Evolutionary conservation across 2,113 vertebrate species (phyloP).

Genomic region (Periophthalmus modestus): DNA sequence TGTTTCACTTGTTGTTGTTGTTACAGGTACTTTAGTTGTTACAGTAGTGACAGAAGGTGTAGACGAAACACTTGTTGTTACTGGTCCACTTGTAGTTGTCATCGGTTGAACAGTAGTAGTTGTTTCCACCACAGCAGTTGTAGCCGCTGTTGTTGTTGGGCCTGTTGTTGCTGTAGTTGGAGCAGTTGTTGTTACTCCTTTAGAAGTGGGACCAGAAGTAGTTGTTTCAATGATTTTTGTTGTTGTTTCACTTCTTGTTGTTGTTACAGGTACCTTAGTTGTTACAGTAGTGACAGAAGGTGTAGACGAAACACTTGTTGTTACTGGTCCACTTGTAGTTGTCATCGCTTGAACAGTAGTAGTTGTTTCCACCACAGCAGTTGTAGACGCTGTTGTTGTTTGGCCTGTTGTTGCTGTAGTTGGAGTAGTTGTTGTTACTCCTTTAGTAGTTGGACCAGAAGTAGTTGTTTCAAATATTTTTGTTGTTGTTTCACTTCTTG

Average conservation of each 20-base stretch:
- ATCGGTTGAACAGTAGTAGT: background rate
- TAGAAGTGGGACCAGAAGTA: background rate
- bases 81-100: background rate
- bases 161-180: background rate
- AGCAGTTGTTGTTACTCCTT: background rate
- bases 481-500: too few relatives aligned
- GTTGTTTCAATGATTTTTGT: background rate
- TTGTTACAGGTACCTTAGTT: background rate
- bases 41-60: background rate
- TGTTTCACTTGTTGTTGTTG: background rate
- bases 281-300: background rate
- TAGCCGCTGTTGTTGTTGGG: conserved; percentile 18
- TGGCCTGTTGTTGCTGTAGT: background rate
- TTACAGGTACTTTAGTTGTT: background rate
- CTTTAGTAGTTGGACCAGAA: too few relatives aligned
- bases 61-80: background rate
- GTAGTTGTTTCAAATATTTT: too few relatives aligned
- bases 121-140: conserved; percentile 15
- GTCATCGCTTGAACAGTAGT: background rate
- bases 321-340: background rate
- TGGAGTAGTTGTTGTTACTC: too few relatives aligned
- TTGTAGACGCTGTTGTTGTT: too few relatives aligned
- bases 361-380: background rate
- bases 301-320: too few relatives aligned
- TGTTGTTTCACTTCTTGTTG: background rate